Conservation (phyloP, 1,140 invertebrate genomes). For the Oryctes rhinoceros region DNA sequence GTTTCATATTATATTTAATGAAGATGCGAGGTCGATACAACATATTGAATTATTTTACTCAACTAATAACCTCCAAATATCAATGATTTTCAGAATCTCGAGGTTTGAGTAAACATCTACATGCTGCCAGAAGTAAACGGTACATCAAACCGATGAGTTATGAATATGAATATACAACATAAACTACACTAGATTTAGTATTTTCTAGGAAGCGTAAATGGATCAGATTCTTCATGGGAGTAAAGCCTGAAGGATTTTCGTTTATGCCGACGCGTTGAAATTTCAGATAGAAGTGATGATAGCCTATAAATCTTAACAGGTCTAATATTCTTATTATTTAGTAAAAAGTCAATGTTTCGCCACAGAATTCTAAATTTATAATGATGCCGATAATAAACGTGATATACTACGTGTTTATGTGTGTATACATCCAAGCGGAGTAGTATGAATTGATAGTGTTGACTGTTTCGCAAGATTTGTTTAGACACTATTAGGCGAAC, state of each 20-base stretch:
- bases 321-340: not conserved
- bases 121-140: no score
- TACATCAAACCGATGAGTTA: not conserved
- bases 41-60: no score
- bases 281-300: not conserved
- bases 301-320: not conserved
- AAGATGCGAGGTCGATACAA: no score
- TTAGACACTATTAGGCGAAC: not conserved
- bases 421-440: no score
- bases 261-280: not conserved
- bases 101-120: no score
- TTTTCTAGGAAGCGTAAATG: no score
- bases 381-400: not conserved
- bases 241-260: not conserved
- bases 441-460: not conserved
- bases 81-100: no score
- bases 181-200: not conserved
- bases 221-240: no score
- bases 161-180: constrained; percentile 1
- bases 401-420: not conserved
- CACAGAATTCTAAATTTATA: not conserved
- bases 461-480: not conserved
- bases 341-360: not conserved
- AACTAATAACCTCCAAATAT: no score
- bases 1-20: no score